Conservation (phyloP, 1,140 invertebrate species). For the Pseudomyrmex flavicornis region DNA sequence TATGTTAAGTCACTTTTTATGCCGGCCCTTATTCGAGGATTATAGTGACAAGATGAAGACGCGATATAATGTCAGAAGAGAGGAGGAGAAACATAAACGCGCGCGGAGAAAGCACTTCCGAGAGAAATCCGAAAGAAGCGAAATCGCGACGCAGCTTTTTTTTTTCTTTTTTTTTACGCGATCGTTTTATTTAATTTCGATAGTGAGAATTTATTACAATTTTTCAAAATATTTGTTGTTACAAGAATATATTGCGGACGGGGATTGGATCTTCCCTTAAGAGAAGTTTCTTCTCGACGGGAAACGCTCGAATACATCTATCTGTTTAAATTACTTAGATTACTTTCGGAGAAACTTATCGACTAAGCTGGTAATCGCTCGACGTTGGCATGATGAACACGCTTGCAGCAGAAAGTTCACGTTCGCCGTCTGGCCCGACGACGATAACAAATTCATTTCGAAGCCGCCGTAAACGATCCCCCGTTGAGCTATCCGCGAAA, state of each 20-base stretch:
- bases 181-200: too few relatives aligned
- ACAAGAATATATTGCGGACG: too few relatives aligned
- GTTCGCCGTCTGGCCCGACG: slow-evolving; percentile 1
- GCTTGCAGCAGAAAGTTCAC: slow-evolving; percentile 58
- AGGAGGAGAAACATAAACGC: slow-evolving; percentile 58
- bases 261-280: too few relatives aligned
- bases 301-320: neutral
- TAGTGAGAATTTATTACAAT: too few relatives aligned
- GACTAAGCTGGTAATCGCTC: slow-evolving; percentile 34
- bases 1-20: slow-evolving; percentile 71
- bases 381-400: slow-evolving; percentile 44
- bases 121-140: neutral
- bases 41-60: slow-evolving; percentile 66
- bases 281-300: too few relatives aligned
- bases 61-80: slow-evolving; percentile 65
- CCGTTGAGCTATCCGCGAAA: slow-evolving; percentile 63
- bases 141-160: too few relatives aligned
- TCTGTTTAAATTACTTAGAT: neutral
- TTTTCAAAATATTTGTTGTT: too few relatives aligned
- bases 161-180: too few relatives aligned
- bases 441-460: slow-evolving; percentile 71
- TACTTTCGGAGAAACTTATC: slow-evolving; percentile 25
- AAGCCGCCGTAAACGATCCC: slow-evolving; percentile 73
- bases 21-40: slow-evolving; percentile 65
- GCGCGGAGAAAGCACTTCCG: neutral